Evolutionary conservation across 2,888 invertebrate species (phyloP), one percentile per base, ranked within the genome.

Genomic region (Girardia tigrina): DNA sequence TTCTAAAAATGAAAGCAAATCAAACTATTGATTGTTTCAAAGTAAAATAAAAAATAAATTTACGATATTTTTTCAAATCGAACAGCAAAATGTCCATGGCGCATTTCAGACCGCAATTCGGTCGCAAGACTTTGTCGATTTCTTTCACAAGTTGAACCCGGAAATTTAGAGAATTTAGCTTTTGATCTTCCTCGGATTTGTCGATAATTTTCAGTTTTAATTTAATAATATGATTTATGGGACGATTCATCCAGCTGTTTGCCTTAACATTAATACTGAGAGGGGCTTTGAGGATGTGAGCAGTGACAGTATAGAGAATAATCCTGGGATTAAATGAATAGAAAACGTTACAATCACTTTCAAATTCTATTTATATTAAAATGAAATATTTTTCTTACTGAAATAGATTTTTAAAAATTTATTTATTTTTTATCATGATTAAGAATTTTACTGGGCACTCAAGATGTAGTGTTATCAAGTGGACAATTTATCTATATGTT

Each of bases 71-170:
- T n/a, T 56, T 56, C 56, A 56, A 16, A 56, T 56, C 56, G 8
- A 56, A 56, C 23, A 56, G n/a, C 23, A 56, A 56, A 56, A 56
- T 56, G n/a, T 56, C n/a, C 8, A 16, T 56, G 23, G 56, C 56
- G 23, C 8, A 8, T 56, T 8, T 8, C 6, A 6, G 2, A 12
- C 23, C 56, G n/a, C 4, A 56, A 56, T 56, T 23, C n/a, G 56
- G 56, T 56, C n/a, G n/a, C n/a, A 56, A 56, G 4, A 56, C 56
- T 56, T 56, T 56, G n/a, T n/a, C 56, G n/a, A 56, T 56, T 56
- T 56, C 56, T 56, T 56, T 56, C n/a, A 56, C n/a, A 23, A 56
- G 56, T 16, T 56, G 56, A 4, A 56, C 56, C 23, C 56, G 4
- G 23, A 56, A 56, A 56, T n/a, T 56, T n/a, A 56, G n/a, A 8